Percentiles rank a stretch among this genome's conserved stretches.
Evolutionary conservation across 2,113 vertebrate genomes (phyloP).

Genomic region (Lamprologus lemairii): DNA sequence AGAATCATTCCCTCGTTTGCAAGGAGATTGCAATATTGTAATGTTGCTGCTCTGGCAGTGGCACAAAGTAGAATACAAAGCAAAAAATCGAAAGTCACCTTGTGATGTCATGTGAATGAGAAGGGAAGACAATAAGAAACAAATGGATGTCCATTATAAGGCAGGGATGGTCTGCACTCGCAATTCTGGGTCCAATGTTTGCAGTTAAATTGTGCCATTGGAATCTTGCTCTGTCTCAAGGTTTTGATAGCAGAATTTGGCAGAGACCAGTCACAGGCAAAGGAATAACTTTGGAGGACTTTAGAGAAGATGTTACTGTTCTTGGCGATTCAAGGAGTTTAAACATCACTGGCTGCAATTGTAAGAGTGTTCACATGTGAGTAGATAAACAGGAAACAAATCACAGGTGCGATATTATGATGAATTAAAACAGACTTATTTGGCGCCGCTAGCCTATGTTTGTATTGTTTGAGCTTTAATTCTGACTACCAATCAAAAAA

Average conservation of each 20-base stretch:
- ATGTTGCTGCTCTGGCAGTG: background rate
- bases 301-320: background rate
- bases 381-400: background rate
- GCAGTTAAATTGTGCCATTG: constrained; percentile 12
- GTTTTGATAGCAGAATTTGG: background rate
- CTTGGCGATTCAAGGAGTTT: background rate
- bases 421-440: background rate
- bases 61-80: background rate
- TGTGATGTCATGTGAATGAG: background rate
- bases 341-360: background rate
- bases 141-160: constrained; percentile 37
- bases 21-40: background rate
- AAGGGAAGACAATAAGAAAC: constrained; percentile 3
- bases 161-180: background rate
- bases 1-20: background rate
- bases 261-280: background rate
- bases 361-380: background rate
- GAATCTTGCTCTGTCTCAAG: constrained; percentile 9
- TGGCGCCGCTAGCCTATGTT: background rate
- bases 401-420: background rate
- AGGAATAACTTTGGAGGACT: background rate
- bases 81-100: background rate
- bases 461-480: background rate
- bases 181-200: constrained; percentile 7
- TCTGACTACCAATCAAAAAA: background rate